Percentiles rank a stretch among this genome's conserved stretches.
phyloP scores from a whole-genome alignment of 2,113 vertebrate genomes.

The Ochotona princeps region DNA sequence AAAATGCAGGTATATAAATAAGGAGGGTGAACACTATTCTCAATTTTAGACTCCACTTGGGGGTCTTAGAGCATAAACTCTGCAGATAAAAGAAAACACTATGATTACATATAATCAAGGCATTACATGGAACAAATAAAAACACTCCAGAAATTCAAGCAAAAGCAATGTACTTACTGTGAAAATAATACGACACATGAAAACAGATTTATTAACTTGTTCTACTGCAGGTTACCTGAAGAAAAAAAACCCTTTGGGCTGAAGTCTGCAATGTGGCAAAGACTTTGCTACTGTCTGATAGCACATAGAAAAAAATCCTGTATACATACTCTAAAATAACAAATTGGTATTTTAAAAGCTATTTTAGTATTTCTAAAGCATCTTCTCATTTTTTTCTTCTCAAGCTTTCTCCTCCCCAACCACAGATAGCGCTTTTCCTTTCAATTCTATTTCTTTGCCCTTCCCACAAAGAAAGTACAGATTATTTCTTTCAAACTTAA shows the following conservation, averaged over 20 bases:
- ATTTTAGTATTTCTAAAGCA: neutral
- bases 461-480: neutral
- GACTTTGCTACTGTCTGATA: neutral
- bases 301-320: neutral
- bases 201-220: neutral
- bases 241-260: neutral
- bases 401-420: neutral
- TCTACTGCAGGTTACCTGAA: neutral
- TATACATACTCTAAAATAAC: neutral
- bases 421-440: conserved; percentile 36
- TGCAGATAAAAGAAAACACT: neutral
- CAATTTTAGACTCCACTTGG: neutral
- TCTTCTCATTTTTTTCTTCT: neutral
- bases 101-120: conserved; percentile 20
- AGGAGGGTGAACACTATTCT: neutral
- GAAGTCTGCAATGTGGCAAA: neutral
- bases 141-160: conserved; percentile 16
- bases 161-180: conserved; percentile 36
- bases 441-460: neutral
- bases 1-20: neutral
- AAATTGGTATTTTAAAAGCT: neutral
- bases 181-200: neutral
- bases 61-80: neutral
- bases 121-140: conserved; percentile 46
- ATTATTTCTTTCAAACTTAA: conserved; percentile 20